Percentiles rank a stretch among this genome's conserved stretches.
Conservation (phyloP, 2,113 vertebrate genomes). For the Dendrocopos noguchii region DNA sequence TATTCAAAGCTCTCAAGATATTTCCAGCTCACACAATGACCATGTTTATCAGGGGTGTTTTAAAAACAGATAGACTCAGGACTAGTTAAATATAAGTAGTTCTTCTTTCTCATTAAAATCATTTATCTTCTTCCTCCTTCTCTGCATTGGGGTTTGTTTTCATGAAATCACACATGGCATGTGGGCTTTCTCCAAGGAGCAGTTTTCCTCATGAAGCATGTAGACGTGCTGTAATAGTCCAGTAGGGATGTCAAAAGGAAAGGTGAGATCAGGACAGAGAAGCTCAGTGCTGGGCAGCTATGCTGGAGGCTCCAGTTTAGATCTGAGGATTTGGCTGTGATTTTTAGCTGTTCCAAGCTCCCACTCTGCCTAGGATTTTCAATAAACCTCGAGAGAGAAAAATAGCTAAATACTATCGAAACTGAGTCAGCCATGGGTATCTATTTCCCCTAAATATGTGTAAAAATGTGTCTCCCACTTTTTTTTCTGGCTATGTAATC, state of each 20-base stretch:
- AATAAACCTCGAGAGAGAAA: background rate
- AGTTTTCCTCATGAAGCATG: background rate
- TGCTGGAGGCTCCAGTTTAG: background rate
- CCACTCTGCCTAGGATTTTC: background rate
- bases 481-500: background rate
- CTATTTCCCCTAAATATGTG: background rate
- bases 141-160: background rate
- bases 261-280: background rate
- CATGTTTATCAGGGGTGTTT: background rate
- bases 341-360: background rate
- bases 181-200: background rate
- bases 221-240: background rate
- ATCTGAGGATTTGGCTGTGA: background rate
- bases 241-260: background rate
- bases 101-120: background rate
- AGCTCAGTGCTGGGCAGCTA: background rate
- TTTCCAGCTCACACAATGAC: background rate
- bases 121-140: background rate
- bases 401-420: background rate
- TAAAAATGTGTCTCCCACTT: background rate
- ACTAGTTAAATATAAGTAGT: background rate
- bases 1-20: background rate
- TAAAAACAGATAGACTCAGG: background rate
- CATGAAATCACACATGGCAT: background rate
- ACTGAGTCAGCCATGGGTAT: background rate